Base-by-base conservation (phyloP, 1,140 invertebrate species). In the Drosophila grimshawi region DNA sequence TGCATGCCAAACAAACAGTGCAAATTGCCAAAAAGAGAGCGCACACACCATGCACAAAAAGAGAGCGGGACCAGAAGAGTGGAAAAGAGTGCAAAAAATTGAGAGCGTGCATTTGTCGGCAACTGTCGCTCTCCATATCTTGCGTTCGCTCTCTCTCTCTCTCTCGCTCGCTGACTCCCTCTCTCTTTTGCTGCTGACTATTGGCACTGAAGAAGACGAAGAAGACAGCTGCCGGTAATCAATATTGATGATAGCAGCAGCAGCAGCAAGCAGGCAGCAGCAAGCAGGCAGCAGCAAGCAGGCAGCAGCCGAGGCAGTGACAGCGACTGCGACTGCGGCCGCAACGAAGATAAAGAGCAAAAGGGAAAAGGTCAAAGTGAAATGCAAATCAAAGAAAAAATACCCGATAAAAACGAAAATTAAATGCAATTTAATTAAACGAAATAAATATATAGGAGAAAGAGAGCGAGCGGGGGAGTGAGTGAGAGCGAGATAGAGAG, bases 201-300 rank as follows among this genome's bases (percentile, higher is more conserved):
- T 32, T 62, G 60, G 60, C 68, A 64, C 61, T 64, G 62, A 65
- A 73, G 62, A 73, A 59, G 60, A 74, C 67, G 80, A 73, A 55
- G 57, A 77, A 77, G 85, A 89, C 85, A 88, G 85, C 85, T 89
- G 85, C 85, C 85, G 85, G 85, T 89, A 89, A 89, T 89, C 85
- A 89, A 89, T 89, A 89, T 89, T 89, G 86, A 86, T 88, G 83
- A 86, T 86, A 74, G 82, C 76, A 83, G 78, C 81, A 74, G 57
- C 45, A 35, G 19, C 61, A 53, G 57, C 51, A 59, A n/a, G n/a
- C n/a, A n/a, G n/a, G n/a, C n/a, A n/a, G n/a, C n/a, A n/a, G n/a
- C n/a, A n/a, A n/a, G n/a, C n/a, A 19, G 51, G 78, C 81, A 74
- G 57, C 45, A 19, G 19, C 19, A 73, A 55, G 57, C 74, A 77